These are phyloP conservation scores for Scortum barcoo DNA, from an alignment of 2,113 vertebrate genomes.

Conservation along the genomic window DNA sequence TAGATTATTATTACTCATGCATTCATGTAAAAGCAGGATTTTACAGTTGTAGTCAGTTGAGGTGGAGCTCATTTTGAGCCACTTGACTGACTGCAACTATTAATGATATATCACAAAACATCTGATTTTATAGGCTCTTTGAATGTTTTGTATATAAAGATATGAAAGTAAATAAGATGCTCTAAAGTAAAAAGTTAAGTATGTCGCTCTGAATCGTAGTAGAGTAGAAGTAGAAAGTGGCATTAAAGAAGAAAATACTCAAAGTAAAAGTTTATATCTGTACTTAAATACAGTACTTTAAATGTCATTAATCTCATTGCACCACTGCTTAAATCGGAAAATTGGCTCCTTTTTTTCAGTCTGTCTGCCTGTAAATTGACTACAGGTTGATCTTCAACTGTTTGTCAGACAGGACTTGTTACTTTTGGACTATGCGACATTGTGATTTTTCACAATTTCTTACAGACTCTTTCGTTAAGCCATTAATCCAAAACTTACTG, in stretches of 20 bases:
- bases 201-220: too few relatives aligned
- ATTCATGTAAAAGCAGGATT: too few relatives aligned
- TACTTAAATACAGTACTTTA: too few relatives aligned
- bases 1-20: too few relatives aligned
- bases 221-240: not conserved
- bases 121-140: not conserved
- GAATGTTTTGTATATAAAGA: not conserved
- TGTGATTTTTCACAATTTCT: not conserved
- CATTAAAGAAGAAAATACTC: not conserved
- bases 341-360: not conserved
- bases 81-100: too few relatives aligned
- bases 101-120: not conserved
- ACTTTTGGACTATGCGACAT: not conserved
- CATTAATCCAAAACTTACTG: not conserved
- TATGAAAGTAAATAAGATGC: too few relatives aligned
- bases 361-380: not conserved
- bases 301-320: not conserved
- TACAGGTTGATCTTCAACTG: not conserved
- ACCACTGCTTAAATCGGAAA: not conserved
- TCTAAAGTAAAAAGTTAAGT: not conserved
- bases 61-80: too few relatives aligned
- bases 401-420: too few relatives aligned
- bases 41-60: too few relatives aligned
- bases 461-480: not conserved
- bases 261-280: not conserved